Base-by-base conservation (phyloP, 2,888 invertebrate genomes). In the Lymantria dispar region DNA sequence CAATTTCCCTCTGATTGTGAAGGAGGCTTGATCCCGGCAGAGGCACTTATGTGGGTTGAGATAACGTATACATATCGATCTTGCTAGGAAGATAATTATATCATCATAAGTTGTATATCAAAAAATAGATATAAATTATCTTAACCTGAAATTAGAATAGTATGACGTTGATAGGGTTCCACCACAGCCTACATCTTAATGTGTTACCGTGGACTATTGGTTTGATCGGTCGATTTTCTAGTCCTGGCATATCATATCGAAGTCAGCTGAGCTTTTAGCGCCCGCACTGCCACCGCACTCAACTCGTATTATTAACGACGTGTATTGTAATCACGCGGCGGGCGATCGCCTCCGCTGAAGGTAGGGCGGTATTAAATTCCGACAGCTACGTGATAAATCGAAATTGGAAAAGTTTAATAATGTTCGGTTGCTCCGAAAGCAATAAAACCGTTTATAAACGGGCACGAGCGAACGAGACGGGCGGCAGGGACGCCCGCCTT, bases 381-480 rank as follows among this genome's bases (percentile, higher is more conserved):
- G 91, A 91, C 91, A 91, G 90, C 91, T 91, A 91, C 91, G 91
- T 91, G 91, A 91, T 91, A 91, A 91, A 91, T 91, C 91, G 91
- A 91, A 91, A 91, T 91, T 91, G 91, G 91, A 91, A 91, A 91
- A 91, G 91, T 91, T 91, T 91, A 91, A 91, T 91, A 91, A 91
- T 91, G 91, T 91, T 91, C 91, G 90, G 90, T 90, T 90, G 90
- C 91, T 90, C 90, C 90, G 89, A 90, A 90, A 89, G 91, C 91
- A 91, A 91, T 91, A 91, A 91, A 91, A 91, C 87, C 91, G 91
- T 91, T 91, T 91, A 91, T 89, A 91, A 90, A 89, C 89, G 91
- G 90, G 90, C 87, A 82, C 85, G 86, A 85, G 90, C 86, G 87
- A 87, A 85, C 87, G 88, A 88, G 87, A 87, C 89, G 87, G 85